phyloP scores from a whole-genome alignment of 2,888 invertebrate species.

The Spilarctia lutea region DNA sequence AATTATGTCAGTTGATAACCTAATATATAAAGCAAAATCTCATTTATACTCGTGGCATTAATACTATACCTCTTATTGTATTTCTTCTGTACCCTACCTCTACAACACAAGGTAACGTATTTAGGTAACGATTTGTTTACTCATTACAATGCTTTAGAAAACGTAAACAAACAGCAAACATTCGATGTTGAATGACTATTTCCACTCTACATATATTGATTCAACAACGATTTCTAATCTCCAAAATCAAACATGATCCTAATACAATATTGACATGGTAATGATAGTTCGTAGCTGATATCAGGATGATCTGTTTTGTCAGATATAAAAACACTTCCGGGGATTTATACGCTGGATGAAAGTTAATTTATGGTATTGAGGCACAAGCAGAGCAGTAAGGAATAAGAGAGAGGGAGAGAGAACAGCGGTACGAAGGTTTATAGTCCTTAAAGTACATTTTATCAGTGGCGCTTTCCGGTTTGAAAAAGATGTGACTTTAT shows the following conservation, averaged over 20 bases:
- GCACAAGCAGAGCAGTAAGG: neutral
- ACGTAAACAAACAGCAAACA: constrained; percentile 12
- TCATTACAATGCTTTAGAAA: constrained; percentile 4
- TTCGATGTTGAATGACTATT: constrained; percentile 1
- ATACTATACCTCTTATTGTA: neutral
- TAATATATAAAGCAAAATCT: too few species aligned
- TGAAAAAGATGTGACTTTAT: too few species aligned
- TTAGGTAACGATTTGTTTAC: constrained; percentile 10
- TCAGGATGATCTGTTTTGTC: neutral
- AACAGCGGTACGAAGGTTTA: neutral
- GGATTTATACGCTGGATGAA: neutral
- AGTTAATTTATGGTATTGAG: too few species aligned
- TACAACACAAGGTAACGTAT: constrained; percentile 5
- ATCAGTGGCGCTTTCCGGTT: too few species aligned
- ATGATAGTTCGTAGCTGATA: neutral
- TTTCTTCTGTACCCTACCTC: neutral
- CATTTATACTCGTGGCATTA: neutral
- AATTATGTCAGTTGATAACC: neutral
- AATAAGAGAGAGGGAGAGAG: neutral
- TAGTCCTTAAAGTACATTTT: too few species aligned
- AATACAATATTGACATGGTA: constrained; percentile 15
- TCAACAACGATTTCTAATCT: constrained; percentile 8
- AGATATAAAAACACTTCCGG: neutral
- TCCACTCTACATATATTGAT: neutral
- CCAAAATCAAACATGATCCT: constrained; percentile 16